Evolutionary conservation across 1,140 invertebrate genomes (phyloP), one percentile per base, ranked within the genome.

Genomic region (Atta cephalotes): DNA sequence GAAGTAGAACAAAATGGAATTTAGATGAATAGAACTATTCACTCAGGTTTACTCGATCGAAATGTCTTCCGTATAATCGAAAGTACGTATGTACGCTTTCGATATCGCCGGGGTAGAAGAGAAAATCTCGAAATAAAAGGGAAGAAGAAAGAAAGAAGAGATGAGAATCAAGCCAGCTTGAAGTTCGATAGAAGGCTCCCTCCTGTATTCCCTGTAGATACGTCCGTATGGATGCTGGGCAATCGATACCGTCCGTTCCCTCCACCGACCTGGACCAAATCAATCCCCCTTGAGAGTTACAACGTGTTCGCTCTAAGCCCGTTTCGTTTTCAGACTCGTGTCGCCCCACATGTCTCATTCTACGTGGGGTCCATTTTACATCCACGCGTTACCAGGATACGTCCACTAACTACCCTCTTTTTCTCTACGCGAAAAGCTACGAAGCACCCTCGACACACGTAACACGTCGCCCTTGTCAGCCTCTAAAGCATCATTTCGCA

Each of bases 231-330:
- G 53, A 63, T 88, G 88, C 66, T 79, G 90, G 90, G 90, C 91
- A 93, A 94, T 94, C 93, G 93, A 94, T 94, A 94, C 49, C 80
- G 70, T 39, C 56, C 16, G 82, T 87, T 68, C 78, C 88, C 90
- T 81, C 70, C 66, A 31, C 66, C 25, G 56, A 74, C 71, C 78
- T 92, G 92, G 90, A 92, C 92, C 92, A 88, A 91, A 91, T 91
- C 90, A 87, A 92, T 92, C 86, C 89, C 92, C 91, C 89, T 45
- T 81, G 92, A 91, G 92, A 89, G 84, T 90, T 89, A 88, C 88
- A 86, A 87, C 77, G 87, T 79, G 60, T 58, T 77, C 85, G 74
- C 86, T 51, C 76, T 25, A 35, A 63, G 28, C 70, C 80, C 84
- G 89, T 90, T 90, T 90, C 89, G 88, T 87, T 90, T 90, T 70